Percentiles rank a stretch among this genome's conserved stretches.
Conservation (phyloP, 2,113 vertebrate genomes). For the Saimiri boliviensis region DNA sequence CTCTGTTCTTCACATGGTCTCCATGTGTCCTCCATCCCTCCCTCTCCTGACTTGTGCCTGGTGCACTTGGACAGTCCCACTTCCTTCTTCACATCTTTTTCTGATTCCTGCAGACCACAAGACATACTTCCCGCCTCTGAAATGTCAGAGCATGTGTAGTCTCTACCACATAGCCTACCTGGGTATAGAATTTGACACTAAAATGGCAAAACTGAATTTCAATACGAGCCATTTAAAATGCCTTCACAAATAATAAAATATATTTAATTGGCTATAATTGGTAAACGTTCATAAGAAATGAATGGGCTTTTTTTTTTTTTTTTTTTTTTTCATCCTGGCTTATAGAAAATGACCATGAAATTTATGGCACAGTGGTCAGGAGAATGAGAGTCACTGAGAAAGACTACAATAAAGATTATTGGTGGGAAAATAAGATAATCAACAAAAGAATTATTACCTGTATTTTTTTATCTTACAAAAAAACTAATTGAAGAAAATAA, state of each 20-base stretch:
- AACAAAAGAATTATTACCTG: not conserved
- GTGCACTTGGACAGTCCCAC: fast-evolving
- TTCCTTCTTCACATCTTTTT: not conserved
- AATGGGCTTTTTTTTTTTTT: not conserved
- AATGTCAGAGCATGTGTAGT: not conserved
- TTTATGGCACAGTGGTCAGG: not conserved
- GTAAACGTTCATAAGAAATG: not conserved
- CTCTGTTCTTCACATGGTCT: not conserved
- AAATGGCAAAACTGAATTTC: constrained; percentile 25
- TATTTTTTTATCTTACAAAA: not conserved
- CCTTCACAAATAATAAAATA: not conserved
- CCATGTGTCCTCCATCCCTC: fast-evolving
- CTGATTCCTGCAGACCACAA: not conserved
- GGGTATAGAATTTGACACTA: not conserved
- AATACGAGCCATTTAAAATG: not conserved
- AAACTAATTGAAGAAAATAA: not conserved
- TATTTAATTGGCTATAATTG: not conserved
- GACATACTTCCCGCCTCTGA: not conserved
- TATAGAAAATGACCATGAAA: not conserved
- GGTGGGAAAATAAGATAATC: not conserved
- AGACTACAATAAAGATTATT: not conserved
- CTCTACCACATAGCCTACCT: not conserved
- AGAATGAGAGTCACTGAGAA: not conserved
- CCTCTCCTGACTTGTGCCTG: not conserved
- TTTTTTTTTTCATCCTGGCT: not conserved